Evolutionary conservation across 2,113 vertebrate genomes (phyloP).

Genomic region (Clarias macrocephalus): DNA sequence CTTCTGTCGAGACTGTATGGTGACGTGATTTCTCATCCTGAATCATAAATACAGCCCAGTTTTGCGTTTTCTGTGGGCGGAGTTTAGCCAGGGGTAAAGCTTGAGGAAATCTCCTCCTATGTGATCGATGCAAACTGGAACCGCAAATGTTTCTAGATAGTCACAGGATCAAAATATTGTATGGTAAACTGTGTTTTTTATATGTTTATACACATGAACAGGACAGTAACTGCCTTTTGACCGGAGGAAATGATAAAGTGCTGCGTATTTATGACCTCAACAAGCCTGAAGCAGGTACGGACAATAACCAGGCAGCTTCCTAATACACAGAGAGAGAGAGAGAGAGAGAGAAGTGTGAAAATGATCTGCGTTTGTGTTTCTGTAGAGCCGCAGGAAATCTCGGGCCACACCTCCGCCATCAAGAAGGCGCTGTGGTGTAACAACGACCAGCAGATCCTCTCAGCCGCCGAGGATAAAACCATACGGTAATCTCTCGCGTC

Average conservation of each 20-base stretch:
- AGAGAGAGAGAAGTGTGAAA: no score
- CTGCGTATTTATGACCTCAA: conserved; percentile 93
- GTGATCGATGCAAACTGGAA: no score
- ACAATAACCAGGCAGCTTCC: not conserved
- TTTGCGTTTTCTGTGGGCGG: not conserved
- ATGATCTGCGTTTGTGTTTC: not conserved
- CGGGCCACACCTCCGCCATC: conserved; percentile 92
- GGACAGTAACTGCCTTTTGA: conserved; percentile 93
- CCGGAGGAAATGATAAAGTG: conserved; percentile 94
- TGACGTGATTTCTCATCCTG: not conserved
- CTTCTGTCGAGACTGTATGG: not conserved
- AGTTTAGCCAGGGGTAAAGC: not conserved
- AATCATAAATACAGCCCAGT: no score
- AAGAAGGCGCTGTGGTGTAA: conserved; percentile 97
- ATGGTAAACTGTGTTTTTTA: not conserved
- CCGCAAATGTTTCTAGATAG: no score
- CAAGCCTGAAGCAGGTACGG: conserved; percentile 88
- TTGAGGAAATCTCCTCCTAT: no score
- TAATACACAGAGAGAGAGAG: not conserved
- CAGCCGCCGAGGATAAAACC: conserved; percentile 93
- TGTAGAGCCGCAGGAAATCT: conserved; percentile 87
- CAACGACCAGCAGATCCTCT: conserved; percentile 91
- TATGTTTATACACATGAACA: conserved; percentile 52
- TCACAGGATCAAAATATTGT: not conserved
- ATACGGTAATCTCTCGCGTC: conserved; percentile 75